Percentiles rank a stretch among this genome's conserved stretches.
Evolutionary conservation across 1,140 invertebrate species (phyloP).

Genomic region (Apocrypta bakeri): DNA sequence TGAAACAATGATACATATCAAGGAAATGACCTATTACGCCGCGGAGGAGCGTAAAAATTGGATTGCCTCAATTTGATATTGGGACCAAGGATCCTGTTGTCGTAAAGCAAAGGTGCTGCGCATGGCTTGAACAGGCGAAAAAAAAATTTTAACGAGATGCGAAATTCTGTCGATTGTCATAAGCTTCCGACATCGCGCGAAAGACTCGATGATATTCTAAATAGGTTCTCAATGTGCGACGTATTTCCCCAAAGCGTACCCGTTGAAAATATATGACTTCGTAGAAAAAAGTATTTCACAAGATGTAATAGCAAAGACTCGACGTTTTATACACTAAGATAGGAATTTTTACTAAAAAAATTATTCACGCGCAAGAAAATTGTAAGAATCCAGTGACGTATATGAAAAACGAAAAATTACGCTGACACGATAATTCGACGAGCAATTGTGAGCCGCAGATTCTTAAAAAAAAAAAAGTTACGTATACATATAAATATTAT

Average conservation of each 20-base stretch:
- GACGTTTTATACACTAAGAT: background rate
- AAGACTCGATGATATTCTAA: background rate
- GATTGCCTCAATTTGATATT: slow-evolving; percentile 16
- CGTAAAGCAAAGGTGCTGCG: background rate
- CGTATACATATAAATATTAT: background rate
- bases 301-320: background rate
- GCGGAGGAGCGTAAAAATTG: slow-evolving; percentile 13
- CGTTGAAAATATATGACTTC: background rate
- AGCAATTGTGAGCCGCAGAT: background rate
- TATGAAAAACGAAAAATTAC: background rate
- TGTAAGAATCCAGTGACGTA: background rate
- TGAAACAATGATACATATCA: slow-evolving; percentile 30
- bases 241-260: background rate
- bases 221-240: background rate
- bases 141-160: background rate
- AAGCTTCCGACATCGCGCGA: background rate
- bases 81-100: slow-evolving; percentile 1
- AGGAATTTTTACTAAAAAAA: background rate
- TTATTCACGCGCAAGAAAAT: background rate
- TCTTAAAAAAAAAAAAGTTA: background rate
- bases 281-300: background rate
- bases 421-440: background rate
- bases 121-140: background rate
- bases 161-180: background rate
- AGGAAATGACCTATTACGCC: slow-evolving; percentile 6